Evolutionary conservation across 2,888 invertebrate genomes (phyloP).

Genomic region (Pandemis cinnamomeana): DNA sequence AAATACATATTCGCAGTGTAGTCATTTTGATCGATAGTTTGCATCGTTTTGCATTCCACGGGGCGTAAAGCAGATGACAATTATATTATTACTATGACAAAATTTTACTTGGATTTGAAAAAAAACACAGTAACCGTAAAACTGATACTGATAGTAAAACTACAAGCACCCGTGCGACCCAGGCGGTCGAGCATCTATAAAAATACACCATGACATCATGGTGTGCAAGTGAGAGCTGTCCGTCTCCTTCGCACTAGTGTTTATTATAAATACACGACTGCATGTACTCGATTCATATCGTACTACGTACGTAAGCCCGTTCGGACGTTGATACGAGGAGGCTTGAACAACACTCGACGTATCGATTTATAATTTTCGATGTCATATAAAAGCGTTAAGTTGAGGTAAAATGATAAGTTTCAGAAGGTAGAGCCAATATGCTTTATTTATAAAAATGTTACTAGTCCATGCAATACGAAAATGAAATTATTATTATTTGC

Average conservation of each 20-base stretch:
- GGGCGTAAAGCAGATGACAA: too few species aligned
- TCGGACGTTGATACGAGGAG: constrained; percentile 47
- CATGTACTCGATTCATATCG: constrained; percentile 74
- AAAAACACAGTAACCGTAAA: constrained; percentile 47
- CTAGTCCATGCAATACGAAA: background rate
- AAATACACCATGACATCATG: constrained; percentile 84
- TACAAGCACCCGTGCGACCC: constrained; percentile 72
- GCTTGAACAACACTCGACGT: constrained; percentile 46
- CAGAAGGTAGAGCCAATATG: background rate
- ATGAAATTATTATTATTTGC: background rate
- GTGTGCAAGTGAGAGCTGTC: constrained; percentile 70
- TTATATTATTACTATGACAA: background rate
- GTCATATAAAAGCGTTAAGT: background rate
- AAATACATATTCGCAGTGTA: too few species aligned
- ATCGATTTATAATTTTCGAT: constrained; percentile 14
- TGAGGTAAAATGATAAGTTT: background rate
- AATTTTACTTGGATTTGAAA: constrained; percentile 11
- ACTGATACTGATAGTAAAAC: constrained; percentile 67
- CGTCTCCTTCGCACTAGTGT: constrained; percentile 59
- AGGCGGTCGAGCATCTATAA: constrained; percentile 71
- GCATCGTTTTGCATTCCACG: too few species aligned
- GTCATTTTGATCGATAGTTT: too few species aligned
- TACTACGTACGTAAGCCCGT: constrained; percentile 57
- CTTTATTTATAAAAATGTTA: background rate
- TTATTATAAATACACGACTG: constrained; percentile 71